These are phyloP conservation scores for Melanophora roralis DNA, from an alignment of 2,888 invertebrate genomes.

Conservation along the genomic window DNA sequence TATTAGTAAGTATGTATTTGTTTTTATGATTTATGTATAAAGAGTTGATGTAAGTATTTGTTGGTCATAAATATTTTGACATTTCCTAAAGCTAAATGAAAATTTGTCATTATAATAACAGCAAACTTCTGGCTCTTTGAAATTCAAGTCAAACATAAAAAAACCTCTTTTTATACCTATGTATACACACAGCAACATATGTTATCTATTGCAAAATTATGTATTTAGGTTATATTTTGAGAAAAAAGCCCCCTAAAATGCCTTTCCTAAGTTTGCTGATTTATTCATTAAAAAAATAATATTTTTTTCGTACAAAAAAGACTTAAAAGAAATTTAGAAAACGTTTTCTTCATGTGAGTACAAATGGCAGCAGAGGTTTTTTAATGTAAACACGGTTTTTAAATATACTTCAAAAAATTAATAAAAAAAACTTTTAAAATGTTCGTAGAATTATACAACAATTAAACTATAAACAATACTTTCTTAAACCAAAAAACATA, in stretches of 20 bases:
- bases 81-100: constrained; percentile 34
- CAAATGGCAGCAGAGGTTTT: no score
- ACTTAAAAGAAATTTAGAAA: no score
- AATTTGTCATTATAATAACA: constrained; percentile 9
- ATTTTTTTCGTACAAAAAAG: no score
- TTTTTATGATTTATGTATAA: neutral
- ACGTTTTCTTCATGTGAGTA: no score
- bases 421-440: no score
- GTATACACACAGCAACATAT: neutral
- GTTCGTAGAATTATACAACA: no score
- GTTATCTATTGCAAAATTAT: neutral
- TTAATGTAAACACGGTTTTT: no score
- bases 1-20: neutral
- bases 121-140: constrained; percentile 11
- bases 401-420: no score
- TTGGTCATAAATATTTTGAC: constrained; percentile 49
- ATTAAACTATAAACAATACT: no score
- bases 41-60: neutral
- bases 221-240: neutral
- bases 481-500: no score
- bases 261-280: neutral
- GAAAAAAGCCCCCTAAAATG: neutral
- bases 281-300: no score
- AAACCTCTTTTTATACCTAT: neutral
- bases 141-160: neutral